Base-by-base conservation (phyloP, 2,888 invertebrate species). In the Ametastegia equiseti region DNA sequence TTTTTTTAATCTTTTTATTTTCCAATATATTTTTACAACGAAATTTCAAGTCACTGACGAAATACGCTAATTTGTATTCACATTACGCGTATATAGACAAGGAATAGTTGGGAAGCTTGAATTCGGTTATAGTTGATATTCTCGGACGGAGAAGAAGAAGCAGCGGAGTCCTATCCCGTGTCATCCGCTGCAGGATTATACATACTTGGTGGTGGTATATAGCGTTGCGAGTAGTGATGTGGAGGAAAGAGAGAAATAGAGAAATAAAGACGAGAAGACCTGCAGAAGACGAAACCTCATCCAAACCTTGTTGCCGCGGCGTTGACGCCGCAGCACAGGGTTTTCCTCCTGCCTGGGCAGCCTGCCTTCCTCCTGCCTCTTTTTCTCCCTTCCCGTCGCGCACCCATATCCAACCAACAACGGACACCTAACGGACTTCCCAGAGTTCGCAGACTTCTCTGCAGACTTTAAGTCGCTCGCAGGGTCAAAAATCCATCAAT, bases 341-440 rank as follows among this genome's bases (percentile, higher is more conserved):
- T 73, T 71, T 69, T 54, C 69, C 78, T 33, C 54, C 36, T 42
- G 57, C 30, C 54, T n/a, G n/a, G n/a, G n/a, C n/a, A n/a, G 57
- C 47, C 50, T 54, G 60, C 73, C 78, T 78, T 42, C 30, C 57
- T 63, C 60, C 27, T 42, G 30, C 15, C 19, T 19, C 60, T n/a
- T n/a, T n/a, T 42, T 45, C 57, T 63, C 60, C 27, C 60, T 45
- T 23, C 19, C 42, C 60, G n/a, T 78, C 63, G 57, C 54, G 50
- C 75, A 71, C 71, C 71, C 71, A 71, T 60, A 60, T 71, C 71
- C 47, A 45, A 71, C 71, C 47, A 71, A 63, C 63, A 54, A 83
- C 45, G 82, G 82, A 78, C 91, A 91, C 91, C 90, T 91, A 88
- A 90, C 91, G 87, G 91, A 91, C 91, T 91, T 91, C 91, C 88